phyloP scores from a whole-genome alignment of 2,113 vertebrate species.

The Triplophysa tibetana region DNA sequence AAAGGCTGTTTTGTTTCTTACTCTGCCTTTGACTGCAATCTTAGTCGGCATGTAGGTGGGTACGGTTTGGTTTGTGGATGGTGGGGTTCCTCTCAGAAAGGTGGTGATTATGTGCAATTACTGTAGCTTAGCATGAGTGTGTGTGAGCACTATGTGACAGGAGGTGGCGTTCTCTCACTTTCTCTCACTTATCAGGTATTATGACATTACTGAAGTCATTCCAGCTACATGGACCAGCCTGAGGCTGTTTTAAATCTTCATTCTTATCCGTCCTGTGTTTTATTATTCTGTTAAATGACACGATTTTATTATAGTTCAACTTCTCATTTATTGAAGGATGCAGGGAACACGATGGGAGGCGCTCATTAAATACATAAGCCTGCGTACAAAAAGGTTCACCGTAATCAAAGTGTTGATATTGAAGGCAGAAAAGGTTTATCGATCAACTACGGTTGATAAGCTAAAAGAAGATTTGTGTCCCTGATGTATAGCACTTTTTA shows the following conservation, averaged over 20 bases:
- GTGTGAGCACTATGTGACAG: constrained; percentile 65
- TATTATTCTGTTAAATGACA: constrained; percentile 44
- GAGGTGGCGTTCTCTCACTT: constrained; percentile 40
- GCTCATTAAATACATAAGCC: no score
- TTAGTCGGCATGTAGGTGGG: constrained; percentile 44
- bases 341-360: background rate
- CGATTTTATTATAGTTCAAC: constrained; percentile 40
- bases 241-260: constrained; percentile 34
- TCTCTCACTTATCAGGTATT: constrained; percentile 75
- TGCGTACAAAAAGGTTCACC: constrained; percentile 35
- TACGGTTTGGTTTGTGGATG: constrained; percentile 24
- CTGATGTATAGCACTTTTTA: constrained; percentile 46
- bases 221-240: constrained; percentile 58
- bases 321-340: background rate
- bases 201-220: constrained; percentile 73
- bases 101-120: constrained; percentile 77
- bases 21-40: constrained; percentile 69
- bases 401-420: constrained; percentile 17
- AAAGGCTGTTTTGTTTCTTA: constrained; percentile 53
- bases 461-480: background rate
- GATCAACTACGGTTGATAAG: constrained; percentile 13
- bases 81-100: constrained; percentile 51
- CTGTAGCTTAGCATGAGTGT: constrained; percentile 76
- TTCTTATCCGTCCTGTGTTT: constrained; percentile 56
- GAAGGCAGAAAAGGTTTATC: constrained; percentile 32